Conservation (phyloP, 2,888 invertebrate species). For the Sarcophaga carnaria region DNA sequence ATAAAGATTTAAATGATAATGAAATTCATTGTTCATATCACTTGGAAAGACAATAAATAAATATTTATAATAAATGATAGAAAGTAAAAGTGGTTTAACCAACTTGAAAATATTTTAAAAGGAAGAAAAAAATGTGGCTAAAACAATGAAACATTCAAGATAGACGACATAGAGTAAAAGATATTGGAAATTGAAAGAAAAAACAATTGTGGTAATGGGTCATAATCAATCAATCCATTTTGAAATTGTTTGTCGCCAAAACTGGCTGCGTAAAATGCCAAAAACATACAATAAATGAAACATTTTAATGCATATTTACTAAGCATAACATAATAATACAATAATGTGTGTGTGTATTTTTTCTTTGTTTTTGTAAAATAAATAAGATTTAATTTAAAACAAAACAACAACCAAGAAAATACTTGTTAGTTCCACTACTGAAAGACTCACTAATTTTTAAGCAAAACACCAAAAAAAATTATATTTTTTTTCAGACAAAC, state of each 20-base stretch:
- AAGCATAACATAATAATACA: background rate
- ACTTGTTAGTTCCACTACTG: constrained; percentile 42
- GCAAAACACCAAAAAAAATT: background rate
- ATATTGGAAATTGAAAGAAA: background rate
- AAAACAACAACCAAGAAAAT: background rate
- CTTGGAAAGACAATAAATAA: constrained; percentile 39
- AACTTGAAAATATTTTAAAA: background rate
- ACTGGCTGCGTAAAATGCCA: background rate
- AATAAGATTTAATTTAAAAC: background rate
- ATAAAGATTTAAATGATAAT: constrained; percentile 40
- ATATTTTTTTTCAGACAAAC: too few species aligned
- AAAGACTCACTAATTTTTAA: background rate
- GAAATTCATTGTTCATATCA: constrained; percentile 41
- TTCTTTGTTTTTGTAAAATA: background rate
- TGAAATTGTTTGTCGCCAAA: background rate
- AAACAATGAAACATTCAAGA: background rate
- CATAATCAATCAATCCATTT: constrained; percentile 24
- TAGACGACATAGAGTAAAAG: background rate
- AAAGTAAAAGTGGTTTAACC: constrained; percentile 65
- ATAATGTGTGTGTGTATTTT: background rate
- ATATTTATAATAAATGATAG: constrained; percentile 27
- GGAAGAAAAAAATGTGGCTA: background rate
- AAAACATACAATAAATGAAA: background rate
- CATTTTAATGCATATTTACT: too few species aligned
- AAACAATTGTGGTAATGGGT: constrained; percentile 49